phyloP scores from a whole-genome alignment of 2,888 invertebrate genomes.

The Drosophila antonietae region DNA sequence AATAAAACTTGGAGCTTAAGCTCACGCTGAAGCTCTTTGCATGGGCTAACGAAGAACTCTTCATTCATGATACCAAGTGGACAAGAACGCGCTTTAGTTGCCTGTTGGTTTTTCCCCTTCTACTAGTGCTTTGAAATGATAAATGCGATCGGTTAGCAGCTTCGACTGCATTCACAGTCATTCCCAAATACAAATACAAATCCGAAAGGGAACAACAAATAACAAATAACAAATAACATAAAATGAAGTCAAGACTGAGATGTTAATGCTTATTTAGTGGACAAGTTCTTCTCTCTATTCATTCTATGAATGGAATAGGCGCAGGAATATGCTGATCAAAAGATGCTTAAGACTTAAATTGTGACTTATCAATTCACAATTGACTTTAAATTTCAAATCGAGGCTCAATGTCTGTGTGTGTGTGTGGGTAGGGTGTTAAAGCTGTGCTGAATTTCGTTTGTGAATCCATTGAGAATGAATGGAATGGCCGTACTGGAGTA shows the following conservation, averaged over 20 bases:
- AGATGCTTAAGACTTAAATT: slow-evolving; percentile 3
- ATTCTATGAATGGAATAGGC: slow-evolving; percentile 50
- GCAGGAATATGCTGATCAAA: slow-evolving; percentile 8
- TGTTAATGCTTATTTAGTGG: slow-evolving; percentile 77
- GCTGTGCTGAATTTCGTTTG: neutral
- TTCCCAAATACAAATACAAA: slow-evolving; percentile 16
- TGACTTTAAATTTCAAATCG: neutral
- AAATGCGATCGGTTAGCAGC: slow-evolving; percentile 70
- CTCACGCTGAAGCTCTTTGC: slow-evolving; percentile 1
- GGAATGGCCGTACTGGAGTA: neutral
- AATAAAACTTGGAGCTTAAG: slow-evolving; percentile 7
- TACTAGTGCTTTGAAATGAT: slow-evolving; percentile 43
- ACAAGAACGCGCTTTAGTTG: slow-evolving; percentile 1
- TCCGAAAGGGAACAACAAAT: slow-evolving; percentile 31
- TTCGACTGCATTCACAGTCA: slow-evolving; percentile 41
- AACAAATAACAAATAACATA: slow-evolving; percentile 32
- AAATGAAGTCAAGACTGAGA: slow-evolving; percentile 43
- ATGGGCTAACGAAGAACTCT: neutral
- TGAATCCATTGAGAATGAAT: neutral
- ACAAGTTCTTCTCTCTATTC: slow-evolving; percentile 47
- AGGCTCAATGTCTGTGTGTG: neutral
- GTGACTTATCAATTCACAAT: slow-evolving; percentile 5
- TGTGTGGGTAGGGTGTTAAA: neutral
- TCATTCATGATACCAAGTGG: slow-evolving; percentile 40
- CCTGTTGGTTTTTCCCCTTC: neutral